Evolutionary conservation across 2,888 invertebrate species (phyloP).

Genomic region (Julus scanicus): DNA sequence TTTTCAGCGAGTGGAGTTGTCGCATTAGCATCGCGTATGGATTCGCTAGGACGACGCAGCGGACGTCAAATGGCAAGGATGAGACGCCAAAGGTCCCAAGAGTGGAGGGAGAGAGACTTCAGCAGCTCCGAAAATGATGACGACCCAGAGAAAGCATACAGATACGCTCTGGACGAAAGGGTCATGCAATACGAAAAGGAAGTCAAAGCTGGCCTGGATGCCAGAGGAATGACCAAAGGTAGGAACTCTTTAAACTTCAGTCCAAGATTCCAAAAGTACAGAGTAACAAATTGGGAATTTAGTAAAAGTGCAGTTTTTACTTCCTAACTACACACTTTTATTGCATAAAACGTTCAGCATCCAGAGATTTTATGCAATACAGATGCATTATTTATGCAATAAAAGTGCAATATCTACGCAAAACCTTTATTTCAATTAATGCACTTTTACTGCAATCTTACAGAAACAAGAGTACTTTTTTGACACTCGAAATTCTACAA

Average conservation of each 20-base stretch:
- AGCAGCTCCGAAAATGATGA: constrained; percentile 59
- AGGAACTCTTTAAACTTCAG: neutral
- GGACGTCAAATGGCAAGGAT: constrained; percentile 59
- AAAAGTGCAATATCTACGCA: too few relatives aligned
- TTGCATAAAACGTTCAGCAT: too few relatives aligned
- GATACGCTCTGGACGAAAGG: constrained; percentile 56
- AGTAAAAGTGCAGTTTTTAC: too few relatives aligned
- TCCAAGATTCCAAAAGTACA: too few relatives aligned
- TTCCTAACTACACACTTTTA: too few relatives aligned
- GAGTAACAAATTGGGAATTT: too few relatives aligned
- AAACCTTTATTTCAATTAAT: too few relatives aligned
- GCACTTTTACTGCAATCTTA: too few relatives aligned
- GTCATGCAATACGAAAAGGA: constrained; percentile 58
- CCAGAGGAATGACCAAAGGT: constrained; percentile 51
- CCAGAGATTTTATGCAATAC: too few relatives aligned
- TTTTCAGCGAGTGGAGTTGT: neutral
- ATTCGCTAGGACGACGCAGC: constrained; percentile 57
- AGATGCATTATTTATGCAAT: too few relatives aligned
- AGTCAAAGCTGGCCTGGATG: constrained; percentile 58
- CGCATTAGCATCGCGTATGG: constrained; percentile 50
- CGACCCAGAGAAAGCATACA: constrained; percentile 50
- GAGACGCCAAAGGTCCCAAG: constrained; percentile 58
- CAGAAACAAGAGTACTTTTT: too few relatives aligned
- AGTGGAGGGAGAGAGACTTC: constrained; percentile 58
- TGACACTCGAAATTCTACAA: too few relatives aligned